A percentile compares a stretch with the other conserved stretches of the same genome.
phyloP scores from a whole-genome alignment of 2,113 vertebrate species.

The Eulacestoma nigropectus region DNA sequence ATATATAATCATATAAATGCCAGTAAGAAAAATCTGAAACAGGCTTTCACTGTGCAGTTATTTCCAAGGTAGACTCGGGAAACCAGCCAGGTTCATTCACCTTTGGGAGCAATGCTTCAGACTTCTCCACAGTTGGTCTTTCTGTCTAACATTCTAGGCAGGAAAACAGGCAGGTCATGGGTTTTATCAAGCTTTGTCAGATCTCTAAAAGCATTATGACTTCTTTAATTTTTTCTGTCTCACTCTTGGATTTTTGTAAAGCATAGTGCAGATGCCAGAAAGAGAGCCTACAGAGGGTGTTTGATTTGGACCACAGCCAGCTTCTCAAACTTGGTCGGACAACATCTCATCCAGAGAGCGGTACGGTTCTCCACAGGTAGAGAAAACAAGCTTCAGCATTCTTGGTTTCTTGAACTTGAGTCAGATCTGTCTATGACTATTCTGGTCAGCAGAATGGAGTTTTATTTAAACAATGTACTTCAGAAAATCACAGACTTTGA shows the following conservation, averaged over 20 bases:
- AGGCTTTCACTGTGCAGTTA: neutral
- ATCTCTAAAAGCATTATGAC: neutral
- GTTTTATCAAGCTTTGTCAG: constrained; percentile 15
- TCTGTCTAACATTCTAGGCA: neutral
- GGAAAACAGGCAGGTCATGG: neutral
- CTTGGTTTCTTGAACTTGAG: neutral
- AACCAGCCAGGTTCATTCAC: neutral
- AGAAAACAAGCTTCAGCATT: neutral
- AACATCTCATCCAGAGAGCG: neutral
- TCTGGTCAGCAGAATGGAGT: neutral
- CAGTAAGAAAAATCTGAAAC: constrained; percentile 24
- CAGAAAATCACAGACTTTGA: neutral
- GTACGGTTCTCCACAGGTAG: neutral
- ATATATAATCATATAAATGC: constrained; percentile 44
- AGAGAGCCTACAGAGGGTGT: neutral
- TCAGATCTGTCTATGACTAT: neutral
- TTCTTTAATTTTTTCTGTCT: neutral
- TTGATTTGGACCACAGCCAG: constrained; percentile 6
- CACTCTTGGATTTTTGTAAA: neutral
- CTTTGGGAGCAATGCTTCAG: constrained; percentile 26
- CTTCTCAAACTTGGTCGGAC: neutral
- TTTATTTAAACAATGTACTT: neutral
- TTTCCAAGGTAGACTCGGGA: neutral
- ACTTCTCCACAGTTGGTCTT: neutral
- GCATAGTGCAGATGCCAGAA: neutral